These are phyloP conservation scores for Diadegma fenestrale DNA, from an alignment of 2,888 invertebrate species.

Conservation along the genomic window DNA sequence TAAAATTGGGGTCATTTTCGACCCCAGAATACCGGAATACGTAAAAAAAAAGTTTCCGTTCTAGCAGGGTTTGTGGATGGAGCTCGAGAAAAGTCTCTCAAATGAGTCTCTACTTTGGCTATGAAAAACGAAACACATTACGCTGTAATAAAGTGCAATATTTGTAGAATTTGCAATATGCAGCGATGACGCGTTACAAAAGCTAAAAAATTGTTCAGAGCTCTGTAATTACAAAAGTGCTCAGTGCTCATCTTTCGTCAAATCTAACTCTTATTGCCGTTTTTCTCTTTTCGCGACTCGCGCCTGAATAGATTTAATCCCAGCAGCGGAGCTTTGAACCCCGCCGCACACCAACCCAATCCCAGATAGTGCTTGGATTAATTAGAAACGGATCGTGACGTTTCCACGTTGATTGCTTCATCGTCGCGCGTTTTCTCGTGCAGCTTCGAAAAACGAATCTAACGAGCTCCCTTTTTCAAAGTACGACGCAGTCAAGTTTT, in stretches of 20 bases:
- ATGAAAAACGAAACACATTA: not conserved
- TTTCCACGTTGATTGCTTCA: not conserved
- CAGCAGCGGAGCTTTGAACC: not conserved
- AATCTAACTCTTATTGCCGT: not conserved
- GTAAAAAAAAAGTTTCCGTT: no score
- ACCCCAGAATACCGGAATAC: no score
- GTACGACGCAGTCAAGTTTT: no score
- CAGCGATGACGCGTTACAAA: not conserved
- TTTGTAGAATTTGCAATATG: not conserved
- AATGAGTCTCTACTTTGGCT: not conserved
- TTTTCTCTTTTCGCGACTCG: not conserved
- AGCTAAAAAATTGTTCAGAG: not conserved
- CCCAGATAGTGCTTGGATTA: constrained; percentile 28
- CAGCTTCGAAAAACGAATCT: no score
- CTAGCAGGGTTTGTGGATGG: no score
- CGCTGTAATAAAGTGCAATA: not conserved
- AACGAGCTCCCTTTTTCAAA: not conserved
- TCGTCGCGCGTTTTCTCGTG: not conserved
- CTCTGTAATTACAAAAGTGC: not conserved
- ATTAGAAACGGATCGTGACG: constrained; percentile 29
- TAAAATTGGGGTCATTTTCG: no score
- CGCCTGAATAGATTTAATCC: constrained; percentile 25
- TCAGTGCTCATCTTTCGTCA: constrained; percentile 13
- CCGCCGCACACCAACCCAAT: not conserved
- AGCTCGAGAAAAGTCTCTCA: not conserved